A percentile compares a stretch with the other conserved stretches of the same genome.
These are phyloP conservation scores for Alectoris magna DNA, from an alignment of 2,797 vertebrate species.

Conservation along the genomic window DNA sequence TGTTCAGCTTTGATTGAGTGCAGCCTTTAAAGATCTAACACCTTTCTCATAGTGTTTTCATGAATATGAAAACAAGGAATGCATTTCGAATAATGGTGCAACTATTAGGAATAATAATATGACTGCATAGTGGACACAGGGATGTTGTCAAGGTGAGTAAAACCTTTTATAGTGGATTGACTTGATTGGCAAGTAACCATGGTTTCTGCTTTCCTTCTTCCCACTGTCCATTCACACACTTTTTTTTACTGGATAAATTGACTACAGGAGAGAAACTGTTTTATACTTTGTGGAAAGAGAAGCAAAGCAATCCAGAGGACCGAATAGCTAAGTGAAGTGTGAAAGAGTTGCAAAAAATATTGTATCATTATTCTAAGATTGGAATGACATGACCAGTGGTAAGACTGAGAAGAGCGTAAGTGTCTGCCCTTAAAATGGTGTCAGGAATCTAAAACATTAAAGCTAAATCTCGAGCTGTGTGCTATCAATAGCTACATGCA, in stretches of 20 bases:
- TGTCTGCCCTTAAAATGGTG: background rate
- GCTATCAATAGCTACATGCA: background rate
- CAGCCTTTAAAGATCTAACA: background rate
- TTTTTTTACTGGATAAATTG: slow-evolving; percentile 23
- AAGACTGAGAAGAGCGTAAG: background rate
- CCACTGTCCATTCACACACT: background rate
- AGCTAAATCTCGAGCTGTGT: background rate
- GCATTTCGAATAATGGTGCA: background rate
- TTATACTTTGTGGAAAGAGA: slow-evolving; percentile 2
- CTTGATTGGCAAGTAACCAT: slow-evolving; percentile 17
- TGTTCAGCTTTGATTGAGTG: background rate
- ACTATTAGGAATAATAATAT: background rate
- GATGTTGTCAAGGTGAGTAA: background rate
- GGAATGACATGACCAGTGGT: background rate
- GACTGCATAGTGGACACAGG: background rate
- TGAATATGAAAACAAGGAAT: background rate
- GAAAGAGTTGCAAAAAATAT: background rate
- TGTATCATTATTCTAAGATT: background rate
- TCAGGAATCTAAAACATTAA: slow-evolving; percentile 2
- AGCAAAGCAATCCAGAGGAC: background rate
- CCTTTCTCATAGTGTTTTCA: background rate
- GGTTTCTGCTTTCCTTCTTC: slow-evolving; percentile 19
- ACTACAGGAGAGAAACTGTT: slow-evolving; percentile 17
- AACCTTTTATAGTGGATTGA: background rate
- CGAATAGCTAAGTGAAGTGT: background rate